Evolutionary conservation across 2,888 invertebrate species (phyloP).

Genomic region (Acleris emargana): DNA sequence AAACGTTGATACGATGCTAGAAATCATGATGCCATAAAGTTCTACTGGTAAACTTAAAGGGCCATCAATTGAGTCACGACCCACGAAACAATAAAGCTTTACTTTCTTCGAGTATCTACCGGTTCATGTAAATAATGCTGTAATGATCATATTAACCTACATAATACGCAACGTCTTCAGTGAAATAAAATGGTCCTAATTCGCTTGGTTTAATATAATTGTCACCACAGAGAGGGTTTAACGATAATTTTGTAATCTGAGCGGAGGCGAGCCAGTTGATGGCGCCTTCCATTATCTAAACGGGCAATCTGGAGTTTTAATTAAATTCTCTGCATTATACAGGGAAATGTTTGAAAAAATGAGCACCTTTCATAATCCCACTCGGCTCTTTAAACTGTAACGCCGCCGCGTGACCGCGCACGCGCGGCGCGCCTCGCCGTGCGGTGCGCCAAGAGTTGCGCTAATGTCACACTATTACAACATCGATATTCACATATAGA

Average conservation of each 20-base stretch:
- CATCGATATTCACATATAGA: too few species aligned
- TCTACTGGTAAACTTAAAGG: slow-evolving; percentile 4
- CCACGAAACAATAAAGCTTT: neutral
- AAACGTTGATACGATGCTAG: neutral
- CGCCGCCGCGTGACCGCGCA: slow-evolving; percentile 6
- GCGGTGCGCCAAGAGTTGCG: too few species aligned
- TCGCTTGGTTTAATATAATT: slow-evolving; percentile 46
- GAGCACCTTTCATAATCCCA: slow-evolving; percentile 47
- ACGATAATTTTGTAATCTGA: slow-evolving; percentile 55
- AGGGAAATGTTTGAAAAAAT: slow-evolving; percentile 55
- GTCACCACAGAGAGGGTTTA: slow-evolving; percentile 53
- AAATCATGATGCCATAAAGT: slow-evolving; percentile 1
- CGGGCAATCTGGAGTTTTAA: slow-evolving; percentile 65
- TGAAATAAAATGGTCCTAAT: slow-evolving; percentile 40
- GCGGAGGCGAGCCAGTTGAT: slow-evolving; percentile 48
- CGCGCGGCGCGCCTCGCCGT: neutral
- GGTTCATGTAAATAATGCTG: too few species aligned
- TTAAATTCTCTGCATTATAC: slow-evolving; percentile 61
- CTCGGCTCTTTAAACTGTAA: slow-evolving; percentile 41
- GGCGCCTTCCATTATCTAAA: slow-evolving; percentile 56
- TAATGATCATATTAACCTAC: neutral
- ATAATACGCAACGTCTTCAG: slow-evolving; percentile 33
- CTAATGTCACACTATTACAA: neutral
- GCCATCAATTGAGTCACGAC: neutral
- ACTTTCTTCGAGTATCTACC: slow-evolving; percentile 12